Percentiles rank a stretch among this genome's conserved stretches.
These are phyloP conservation scores for Alauda arvensis DNA, from an alignment of 2,797 vertebrate species.

Conservation along the genomic window DNA sequence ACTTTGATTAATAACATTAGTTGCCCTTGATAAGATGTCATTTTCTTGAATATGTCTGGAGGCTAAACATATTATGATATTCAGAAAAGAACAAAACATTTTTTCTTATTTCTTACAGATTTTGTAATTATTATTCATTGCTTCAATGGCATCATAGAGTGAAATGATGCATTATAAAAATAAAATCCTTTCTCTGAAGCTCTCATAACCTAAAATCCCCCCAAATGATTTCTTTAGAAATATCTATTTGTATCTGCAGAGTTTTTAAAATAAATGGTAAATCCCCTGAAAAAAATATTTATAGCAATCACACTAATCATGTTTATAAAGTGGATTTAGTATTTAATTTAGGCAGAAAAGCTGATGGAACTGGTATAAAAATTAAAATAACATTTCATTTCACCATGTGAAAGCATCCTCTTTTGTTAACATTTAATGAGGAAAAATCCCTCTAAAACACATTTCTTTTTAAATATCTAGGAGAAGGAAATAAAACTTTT, in stretches of 20 bases:
- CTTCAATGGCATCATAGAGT: background rate
- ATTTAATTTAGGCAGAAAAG: background rate
- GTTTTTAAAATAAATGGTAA: background rate
- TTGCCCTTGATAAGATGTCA: constrained; percentile 1
- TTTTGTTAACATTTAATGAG: background rate
- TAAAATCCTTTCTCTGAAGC: background rate
- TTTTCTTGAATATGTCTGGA: background rate
- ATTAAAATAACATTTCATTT: background rate
- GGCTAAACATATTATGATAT: constrained; percentile 1
- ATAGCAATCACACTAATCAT: background rate
- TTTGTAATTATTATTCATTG: constrained; percentile 13
- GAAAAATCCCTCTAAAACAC: background rate
- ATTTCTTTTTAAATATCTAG: background rate
- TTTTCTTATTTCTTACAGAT: constrained; percentile 1
- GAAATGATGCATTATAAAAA: background rate
- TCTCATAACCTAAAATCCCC: background rate
- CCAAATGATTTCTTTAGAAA: background rate
- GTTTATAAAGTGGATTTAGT: background rate
- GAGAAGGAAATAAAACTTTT: background rate
- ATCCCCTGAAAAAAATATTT: background rate
- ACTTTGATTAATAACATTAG: constrained; percentile 56
- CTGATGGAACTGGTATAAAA: background rate
- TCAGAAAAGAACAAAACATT: background rate
- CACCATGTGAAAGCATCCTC: background rate
- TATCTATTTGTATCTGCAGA: background rate